phyloP scores from a whole-genome alignment of 2,888 invertebrate genomes.

The Lissocephala sabroskyi region DNA sequence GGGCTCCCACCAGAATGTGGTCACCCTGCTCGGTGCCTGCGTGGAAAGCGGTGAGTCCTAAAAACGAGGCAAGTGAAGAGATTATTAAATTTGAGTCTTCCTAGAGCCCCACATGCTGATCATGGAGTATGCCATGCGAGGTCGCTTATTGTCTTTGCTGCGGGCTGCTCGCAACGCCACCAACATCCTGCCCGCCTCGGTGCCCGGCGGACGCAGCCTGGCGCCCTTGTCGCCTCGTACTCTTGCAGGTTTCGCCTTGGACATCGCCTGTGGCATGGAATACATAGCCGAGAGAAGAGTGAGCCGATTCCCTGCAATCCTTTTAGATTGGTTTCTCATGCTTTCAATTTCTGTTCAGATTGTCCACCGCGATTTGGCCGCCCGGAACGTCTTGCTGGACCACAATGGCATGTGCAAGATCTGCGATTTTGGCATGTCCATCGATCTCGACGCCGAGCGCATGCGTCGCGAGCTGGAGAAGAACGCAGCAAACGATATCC shows the following conservation, averaged over 20 bases:
- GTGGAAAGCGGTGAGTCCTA: slow-evolving; percentile 81
- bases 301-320: slow-evolving; percentile 62
- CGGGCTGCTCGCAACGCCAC: slow-evolving; percentile 74
- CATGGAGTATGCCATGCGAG: slow-evolving; percentile 90
- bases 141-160: slow-evolving; percentile 83
- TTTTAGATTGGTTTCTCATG: neutral
- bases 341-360: slow-evolving; percentile 74
- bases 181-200: slow-evolving; percentile 73
- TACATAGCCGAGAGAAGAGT: slow-evolving; percentile 87
- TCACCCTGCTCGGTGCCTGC: slow-evolving; percentile 86
- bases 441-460: slow-evolving; percentile 75
- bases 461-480: slow-evolving; percentile 61
- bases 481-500: slow-evolving; percentile 58
- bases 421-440: slow-evolving; percentile 90
- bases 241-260: slow-evolving; percentile 85
- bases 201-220: slow-evolving; percentile 69
- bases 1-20: slow-evolving; percentile 87
- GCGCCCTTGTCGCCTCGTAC: slow-evolving; percentile 75
- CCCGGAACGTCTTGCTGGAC: slow-evolving; percentile 86
- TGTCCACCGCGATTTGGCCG: slow-evolving; percentile 88
- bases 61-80: neutral
- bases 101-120: slow-evolving; percentile 86
- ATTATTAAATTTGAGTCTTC: neutral
- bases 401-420: slow-evolving; percentile 91
- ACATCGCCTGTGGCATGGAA: slow-evolving; percentile 89